These are phyloP conservation scores for Coendou prehensilis DNA, from an alignment of 2,797 vertebrate species.

Conservation along the genomic window DNA sequence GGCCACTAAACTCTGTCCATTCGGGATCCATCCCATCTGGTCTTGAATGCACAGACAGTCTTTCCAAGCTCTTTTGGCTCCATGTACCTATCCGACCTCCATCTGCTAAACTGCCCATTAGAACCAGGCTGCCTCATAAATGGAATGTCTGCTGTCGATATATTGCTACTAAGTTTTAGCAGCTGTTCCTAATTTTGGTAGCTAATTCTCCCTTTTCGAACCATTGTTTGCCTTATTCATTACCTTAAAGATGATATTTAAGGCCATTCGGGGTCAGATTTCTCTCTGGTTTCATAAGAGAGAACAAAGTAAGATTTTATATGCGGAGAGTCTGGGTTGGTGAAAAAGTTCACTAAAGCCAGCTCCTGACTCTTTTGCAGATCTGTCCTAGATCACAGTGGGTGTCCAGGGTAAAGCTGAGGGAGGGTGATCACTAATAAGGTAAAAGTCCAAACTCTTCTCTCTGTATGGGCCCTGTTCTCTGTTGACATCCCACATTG, in stretches of 20 bases:
- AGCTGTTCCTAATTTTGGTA: conserved; percentile 57
- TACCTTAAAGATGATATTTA: conserved; percentile 12
- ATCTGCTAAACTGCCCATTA: conserved; percentile 38
- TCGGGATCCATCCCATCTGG: background rate
- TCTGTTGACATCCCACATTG: background rate
- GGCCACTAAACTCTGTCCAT: background rate
- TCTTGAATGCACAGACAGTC: conserved; percentile 55
- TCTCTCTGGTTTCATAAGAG: background rate
- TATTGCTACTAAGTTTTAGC: background rate
- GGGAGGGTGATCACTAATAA: background rate
- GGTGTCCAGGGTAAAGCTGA: background rate
- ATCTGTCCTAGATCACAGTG: background rate
- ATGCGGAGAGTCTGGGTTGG: background rate
- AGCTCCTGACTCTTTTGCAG: background rate
- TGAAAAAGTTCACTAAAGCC: background rate
- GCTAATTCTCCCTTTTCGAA: conserved; percentile 10
- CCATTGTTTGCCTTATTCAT: background rate
- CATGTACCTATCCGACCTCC: background rate
- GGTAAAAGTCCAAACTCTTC: background rate
- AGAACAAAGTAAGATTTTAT: background rate
- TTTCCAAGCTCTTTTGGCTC: background rate
- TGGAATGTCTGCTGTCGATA: background rate
- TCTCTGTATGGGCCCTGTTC: background rate
- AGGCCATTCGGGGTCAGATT: background rate
- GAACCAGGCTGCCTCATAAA: background rate